These are phyloP conservation scores for Littorina saxatilis DNA, from an alignment of 1,140 invertebrate species.

Conservation along the genomic window DNA sequence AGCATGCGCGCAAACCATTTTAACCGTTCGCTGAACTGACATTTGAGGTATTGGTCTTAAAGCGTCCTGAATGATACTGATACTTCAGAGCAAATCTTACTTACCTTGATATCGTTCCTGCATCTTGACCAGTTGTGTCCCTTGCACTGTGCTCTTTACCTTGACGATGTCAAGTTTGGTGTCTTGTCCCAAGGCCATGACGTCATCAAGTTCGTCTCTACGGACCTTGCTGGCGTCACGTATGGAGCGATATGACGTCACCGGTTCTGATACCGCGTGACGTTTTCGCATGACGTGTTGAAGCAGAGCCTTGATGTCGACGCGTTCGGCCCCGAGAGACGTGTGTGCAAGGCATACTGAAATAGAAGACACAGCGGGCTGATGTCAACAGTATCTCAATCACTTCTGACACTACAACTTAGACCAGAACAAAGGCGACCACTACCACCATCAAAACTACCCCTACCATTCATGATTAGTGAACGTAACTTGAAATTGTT, in stretches of 20 bases:
- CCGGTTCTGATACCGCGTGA: background rate
- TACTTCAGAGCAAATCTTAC: too few relatives aligned
- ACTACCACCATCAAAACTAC: too few relatives aligned
- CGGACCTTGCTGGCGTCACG: background rate
- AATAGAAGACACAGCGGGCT: too few relatives aligned
- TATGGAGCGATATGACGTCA: background rate
- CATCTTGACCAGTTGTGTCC: constrained; percentile 35
- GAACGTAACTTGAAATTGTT: too few relatives aligned
- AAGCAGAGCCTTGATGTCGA: background rate
- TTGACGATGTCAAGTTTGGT: background rate
- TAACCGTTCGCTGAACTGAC: too few relatives aligned
- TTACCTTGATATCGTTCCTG: constrained; percentile 47
- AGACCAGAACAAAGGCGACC: too few relatives aligned
- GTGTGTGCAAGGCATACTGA: background rate
- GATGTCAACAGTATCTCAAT: too few relatives aligned
- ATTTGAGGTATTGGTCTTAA: too few relatives aligned
- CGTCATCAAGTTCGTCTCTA: background rate
- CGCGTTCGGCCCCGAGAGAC: background rate
- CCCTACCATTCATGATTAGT: too few relatives aligned
- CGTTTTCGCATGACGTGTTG: background rate
- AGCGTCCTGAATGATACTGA: too few relatives aligned
- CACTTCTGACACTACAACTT: too few relatives aligned
- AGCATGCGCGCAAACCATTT: too few relatives aligned
- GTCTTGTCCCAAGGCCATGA: background rate
- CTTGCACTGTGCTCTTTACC: constrained; percentile 33